Evolutionary conservation across 2,888 invertebrate genomes (phyloP).

Genomic region (Ametastegia equiseti): DNA sequence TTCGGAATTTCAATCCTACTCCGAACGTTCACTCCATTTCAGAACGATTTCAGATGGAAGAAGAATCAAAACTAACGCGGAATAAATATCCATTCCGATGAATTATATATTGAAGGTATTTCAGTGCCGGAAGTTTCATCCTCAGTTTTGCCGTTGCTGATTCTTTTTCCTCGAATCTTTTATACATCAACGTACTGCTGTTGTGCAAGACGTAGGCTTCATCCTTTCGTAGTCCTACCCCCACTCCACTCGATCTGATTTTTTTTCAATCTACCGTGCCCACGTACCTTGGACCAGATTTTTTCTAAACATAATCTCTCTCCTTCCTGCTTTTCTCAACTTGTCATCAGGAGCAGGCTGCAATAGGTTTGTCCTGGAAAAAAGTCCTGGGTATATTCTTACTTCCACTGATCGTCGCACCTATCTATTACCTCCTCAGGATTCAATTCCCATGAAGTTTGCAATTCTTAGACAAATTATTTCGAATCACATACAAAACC

Average conservation of each 20-base stretch:
- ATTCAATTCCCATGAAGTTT: too few relatives aligned
- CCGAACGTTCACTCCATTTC: background rate
- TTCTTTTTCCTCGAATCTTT: background rate
- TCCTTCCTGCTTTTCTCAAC: too few relatives aligned
- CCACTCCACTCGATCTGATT: background rate
- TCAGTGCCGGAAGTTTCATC: background rate
- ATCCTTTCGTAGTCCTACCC: background rate
- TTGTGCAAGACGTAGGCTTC: background rate
- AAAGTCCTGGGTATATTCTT: too few relatives aligned
- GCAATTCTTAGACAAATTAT: too few relatives aligned
- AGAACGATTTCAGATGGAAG: background rate
- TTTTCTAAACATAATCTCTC: too few relatives aligned
- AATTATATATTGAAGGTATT: background rate
- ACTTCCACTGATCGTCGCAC: too few relatives aligned
- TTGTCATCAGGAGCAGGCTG: too few relatives aligned
- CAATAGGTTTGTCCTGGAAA: too few relatives aligned
- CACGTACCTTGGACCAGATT: too few relatives aligned
- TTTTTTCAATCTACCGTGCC: too few relatives aligned
- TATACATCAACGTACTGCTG: background rate
- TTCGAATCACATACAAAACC: background rate
- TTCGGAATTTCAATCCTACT: too few relatives aligned
- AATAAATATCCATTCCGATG: slow-evolving; percentile 5
- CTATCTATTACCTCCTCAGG: too few relatives aligned
- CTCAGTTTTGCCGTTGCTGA: background rate
- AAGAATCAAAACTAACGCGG: background rate